Evolutionary conservation across 2,113 vertebrate species (phyloP).

Genomic region (Ammodytes marinus): DNA sequence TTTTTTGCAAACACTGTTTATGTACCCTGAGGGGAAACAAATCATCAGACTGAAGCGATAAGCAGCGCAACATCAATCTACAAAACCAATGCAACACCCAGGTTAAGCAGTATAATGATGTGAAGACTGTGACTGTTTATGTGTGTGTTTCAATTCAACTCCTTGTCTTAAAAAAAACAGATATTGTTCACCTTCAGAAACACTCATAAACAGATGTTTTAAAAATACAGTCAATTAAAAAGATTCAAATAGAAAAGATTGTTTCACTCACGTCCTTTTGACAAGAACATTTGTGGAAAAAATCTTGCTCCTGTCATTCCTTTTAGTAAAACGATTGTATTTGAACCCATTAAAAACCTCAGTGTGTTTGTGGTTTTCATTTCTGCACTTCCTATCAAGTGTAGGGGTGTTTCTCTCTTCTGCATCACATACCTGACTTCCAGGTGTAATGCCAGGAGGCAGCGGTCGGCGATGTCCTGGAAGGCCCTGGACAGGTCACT

Average conservation of each 20-base stretch:
- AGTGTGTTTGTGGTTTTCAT: neutral
- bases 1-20: neutral
- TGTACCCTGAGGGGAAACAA: neutral
- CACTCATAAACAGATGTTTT: neutral
- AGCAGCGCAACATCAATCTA: neutral
- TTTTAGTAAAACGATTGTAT: too few species aligned
- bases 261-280: neutral
- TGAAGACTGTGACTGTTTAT: too few species aligned
- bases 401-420: neutral
- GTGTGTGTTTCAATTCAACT: too few species aligned
- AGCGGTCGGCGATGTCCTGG: conserved; percentile 96
- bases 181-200: neutral
- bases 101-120: neutral
- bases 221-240: neutral
- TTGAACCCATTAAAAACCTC: neutral
- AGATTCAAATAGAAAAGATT: neutral
- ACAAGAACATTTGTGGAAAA: neutral
- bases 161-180: neutral
- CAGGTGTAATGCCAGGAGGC: conserved; percentile 94
- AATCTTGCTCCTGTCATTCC: too few species aligned
- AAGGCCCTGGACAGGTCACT: conserved; percentile 93
- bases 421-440: conserved; percentile 92
- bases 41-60: neutral
- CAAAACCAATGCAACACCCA: neutral
- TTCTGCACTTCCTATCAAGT: neutral